Evolutionary conservation across 2,113 vertebrate species (phyloP), one percentile per base, ranked within the genome.

Genomic region (Spea multiplicata): DNA sequence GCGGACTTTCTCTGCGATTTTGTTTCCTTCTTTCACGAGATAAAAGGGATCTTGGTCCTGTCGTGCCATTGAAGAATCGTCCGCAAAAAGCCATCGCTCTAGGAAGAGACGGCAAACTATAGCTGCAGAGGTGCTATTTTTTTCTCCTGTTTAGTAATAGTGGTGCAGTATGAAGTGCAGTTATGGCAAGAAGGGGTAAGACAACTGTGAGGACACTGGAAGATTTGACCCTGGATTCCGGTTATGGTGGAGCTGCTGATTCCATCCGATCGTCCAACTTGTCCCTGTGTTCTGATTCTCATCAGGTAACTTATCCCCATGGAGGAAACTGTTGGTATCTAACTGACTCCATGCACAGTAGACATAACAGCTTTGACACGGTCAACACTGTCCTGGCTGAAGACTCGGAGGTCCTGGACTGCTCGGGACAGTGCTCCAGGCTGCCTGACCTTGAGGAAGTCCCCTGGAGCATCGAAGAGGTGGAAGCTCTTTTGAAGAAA

Each of bases 401-500:
- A 90, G 96, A 97, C 92, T 93, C 93, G 87, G 96, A 97, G 92
- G 95, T 93, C 93, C 95, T 97, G 95, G 95, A 97, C 94, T 96
- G 95, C 93, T 90, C 92, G 87, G 95, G 94, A 87, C 96, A 94
- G 91, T 97, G 96, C 91, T 91, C 94, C 82, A 94, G 95, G 91
- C 94, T 98, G 90, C 96, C 97, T 90, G 97, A 98, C 94, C 95
- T 97, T 89, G 96, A 98, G 90, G 96, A 98, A 90, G 95, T 96
- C 82, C 97, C 97, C 82, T 99, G 97, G 97, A 96, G 93, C 88
- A 92, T 97, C 88, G 95, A 93, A 87, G 96, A 99, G 87, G 92
- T 96, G 89, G 95, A 94, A 90, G 92, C 86, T 81, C 93, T 94
- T 82, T 91, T 98, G 81, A 89, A 88, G 86, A 92, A 87, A 86